Evolutionary conservation across 2,888 invertebrate species (phyloP), one percentile per base, ranked within the genome.

Genomic region (Laothoe populi): DNA sequence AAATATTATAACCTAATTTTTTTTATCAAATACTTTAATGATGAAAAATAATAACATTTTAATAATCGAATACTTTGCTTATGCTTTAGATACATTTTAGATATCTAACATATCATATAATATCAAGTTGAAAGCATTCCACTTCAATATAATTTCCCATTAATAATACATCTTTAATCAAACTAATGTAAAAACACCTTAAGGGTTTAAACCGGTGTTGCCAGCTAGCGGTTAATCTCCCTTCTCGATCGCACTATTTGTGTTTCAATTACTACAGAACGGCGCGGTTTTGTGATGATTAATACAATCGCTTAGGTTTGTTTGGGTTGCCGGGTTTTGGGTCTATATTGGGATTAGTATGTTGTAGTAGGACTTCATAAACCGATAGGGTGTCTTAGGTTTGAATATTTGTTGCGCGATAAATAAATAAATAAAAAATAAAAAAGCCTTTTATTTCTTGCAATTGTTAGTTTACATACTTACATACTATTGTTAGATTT

Each of bases 181-280:
- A 44, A 8, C 44, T 68, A 68, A 73, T 81, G 73, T 78, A 78
- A 82, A 44, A 79, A 78, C 75, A 75, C 77, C 81, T 76, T 69
- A 74, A 75, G 45, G 58, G 45, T 57, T 59, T 44, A 44, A 21
- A 59, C 13, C 59, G 57, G 59, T 58, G 45, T 40, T 62, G 40
- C 48, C 49, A 49, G 49, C 40, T 42, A n/a, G 26, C 49, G 60
- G 48, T 42, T 82, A 85, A 88, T 84, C 82, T 79, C 74, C 81
- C 74, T 80, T 84, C 83, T 79, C 77, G 82, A 80, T 83, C 81
- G 86, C 86, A 80, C 87, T 87, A 88, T 88, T 89, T 88, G 87
- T 86, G 87, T 88, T 88, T 86, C 88, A 90, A 90, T 90, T 88
- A 89, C 70, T 74, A 72, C 81, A 81, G 77, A 82, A 83, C 78